Evolutionary conservation across 2,113 vertebrate genomes (phyloP).

Genomic region (Pantherophis guttatus): DNA sequence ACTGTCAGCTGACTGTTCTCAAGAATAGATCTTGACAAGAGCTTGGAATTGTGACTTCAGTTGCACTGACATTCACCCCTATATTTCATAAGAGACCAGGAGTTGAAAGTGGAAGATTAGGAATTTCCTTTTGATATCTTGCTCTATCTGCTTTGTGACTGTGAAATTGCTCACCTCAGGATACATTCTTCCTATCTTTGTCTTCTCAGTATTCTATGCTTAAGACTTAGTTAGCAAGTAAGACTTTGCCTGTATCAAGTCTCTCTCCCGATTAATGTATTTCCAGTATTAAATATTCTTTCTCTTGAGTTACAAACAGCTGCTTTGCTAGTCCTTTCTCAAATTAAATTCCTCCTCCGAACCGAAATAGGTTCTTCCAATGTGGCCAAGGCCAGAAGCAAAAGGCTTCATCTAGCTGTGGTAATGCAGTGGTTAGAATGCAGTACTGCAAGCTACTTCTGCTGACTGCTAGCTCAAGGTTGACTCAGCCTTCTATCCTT

Average conservation of each 20-base stretch:
- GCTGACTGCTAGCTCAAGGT: too few relatives aligned
- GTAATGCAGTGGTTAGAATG: too few relatives aligned
- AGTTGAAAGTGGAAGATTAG: background rate
- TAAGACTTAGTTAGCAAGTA: background rate
- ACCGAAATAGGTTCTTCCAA: background rate
- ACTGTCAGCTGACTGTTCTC: background rate
- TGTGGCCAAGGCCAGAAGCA: background rate
- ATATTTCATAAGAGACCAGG: background rate
- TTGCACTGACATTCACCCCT: background rate
- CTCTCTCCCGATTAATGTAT: background rate
- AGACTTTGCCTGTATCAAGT: background rate
- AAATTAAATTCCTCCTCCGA: background rate
- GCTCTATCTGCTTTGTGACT: background rate
- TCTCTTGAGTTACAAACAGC: background rate
- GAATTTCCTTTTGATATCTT: background rate
- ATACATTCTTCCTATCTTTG: background rate
- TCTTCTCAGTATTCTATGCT: background rate
- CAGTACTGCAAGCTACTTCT: too few relatives aligned
- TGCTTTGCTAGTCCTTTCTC: background rate
- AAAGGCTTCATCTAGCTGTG: background rate
- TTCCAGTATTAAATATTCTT: background rate
- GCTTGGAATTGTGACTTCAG: background rate
- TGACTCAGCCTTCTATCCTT: too few relatives aligned
- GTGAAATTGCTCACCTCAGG: background rate
- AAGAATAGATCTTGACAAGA: background rate